Conservation (phyloP, 2,113 vertebrate genomes). For the Phycodurus eques region DNA sequence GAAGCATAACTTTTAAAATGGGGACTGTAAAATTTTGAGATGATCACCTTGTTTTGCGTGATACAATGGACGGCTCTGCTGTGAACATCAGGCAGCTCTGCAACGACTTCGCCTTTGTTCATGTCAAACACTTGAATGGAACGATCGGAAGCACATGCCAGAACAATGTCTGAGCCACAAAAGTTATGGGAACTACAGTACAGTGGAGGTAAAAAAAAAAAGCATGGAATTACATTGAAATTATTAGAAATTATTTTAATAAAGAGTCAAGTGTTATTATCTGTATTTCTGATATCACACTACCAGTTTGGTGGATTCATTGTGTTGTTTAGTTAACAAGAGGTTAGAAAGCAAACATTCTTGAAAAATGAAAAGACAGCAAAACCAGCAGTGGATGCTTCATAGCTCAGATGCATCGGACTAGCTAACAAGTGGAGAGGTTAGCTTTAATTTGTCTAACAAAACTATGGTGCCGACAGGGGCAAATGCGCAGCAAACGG, state of each 20-base stretch:
- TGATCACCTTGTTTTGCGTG: constrained; percentile 82
- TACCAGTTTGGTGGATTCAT: constrained; percentile 43
- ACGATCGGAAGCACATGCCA: constrained; percentile 77
- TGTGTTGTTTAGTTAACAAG: constrained; percentile 47
- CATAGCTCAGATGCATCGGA: background rate
- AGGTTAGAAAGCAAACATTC: constrained; percentile 54
- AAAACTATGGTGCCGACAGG: too few species aligned
- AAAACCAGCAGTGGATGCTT: constrained; percentile 38
- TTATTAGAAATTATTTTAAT: background rate
- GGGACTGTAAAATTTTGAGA: background rate
- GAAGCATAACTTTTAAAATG: background rate
- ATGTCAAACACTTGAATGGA: constrained; percentile 85
- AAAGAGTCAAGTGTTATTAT: background rate
- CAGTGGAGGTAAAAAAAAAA: background rate
- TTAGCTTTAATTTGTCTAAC: constrained; percentile 10
- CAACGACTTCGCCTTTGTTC: constrained; percentile 72
- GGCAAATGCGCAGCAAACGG: too few species aligned
- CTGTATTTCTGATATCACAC: background rate
- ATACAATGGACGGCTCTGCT: constrained; percentile 80
- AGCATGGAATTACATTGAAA: background rate
- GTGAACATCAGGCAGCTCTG: constrained; percentile 77
- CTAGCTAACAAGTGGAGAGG: background rate
- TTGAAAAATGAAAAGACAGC: constrained; percentile 49
- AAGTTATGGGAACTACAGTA: constrained; percentile 1
- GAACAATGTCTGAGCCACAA: constrained; percentile 77